These are phyloP conservation scores for Yponomeuta sedellus DNA, from an alignment of 2,888 invertebrate species.

Conservation along the genomic window DNA sequence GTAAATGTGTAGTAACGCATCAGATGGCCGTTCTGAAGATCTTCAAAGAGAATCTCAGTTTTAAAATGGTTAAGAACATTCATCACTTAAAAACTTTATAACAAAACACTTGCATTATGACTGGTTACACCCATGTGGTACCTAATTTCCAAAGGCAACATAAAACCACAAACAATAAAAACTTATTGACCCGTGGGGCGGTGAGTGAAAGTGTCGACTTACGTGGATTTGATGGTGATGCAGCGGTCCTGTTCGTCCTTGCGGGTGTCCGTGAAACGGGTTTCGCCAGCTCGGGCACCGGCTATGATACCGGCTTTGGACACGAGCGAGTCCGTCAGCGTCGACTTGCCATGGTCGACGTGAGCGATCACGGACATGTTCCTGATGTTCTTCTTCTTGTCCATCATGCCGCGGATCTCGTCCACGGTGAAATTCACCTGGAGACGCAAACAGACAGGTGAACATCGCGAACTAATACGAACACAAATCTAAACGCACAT, in stretches of 20 bases:
- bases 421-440: constrained; percentile 99
- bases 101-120: not conserved
- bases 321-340: constrained; percentile 98
- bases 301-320: constrained; percentile 99
- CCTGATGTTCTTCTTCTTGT: constrained; percentile 99
- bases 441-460: constrained; percentile 54
- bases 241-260: constrained; percentile 99
- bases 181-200: constrained; percentile 27
- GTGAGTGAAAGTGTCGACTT: constrained; percentile 57
- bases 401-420: constrained; percentile 99
- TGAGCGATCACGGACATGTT: constrained; percentile 99
- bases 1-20: constrained; percentile 26
- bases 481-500: constrained; percentile 45
- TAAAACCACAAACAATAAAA: constrained; percentile 20
- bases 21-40: constrained; percentile 78
- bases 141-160: not conserved
- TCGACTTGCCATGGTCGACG: constrained; percentile 99
- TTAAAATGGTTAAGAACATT: constrained; percentile 71
- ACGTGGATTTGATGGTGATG: constrained; percentile 99
- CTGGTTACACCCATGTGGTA: not conserved
- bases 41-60: constrained; percentile 56
- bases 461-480: constrained; percentile 32
- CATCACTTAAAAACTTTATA: constrained; percentile 48
- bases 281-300: constrained; percentile 98
- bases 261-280: constrained; percentile 98